These are phyloP conservation scores for Oreocharis arfaki DNA, from an alignment of 2,113 vertebrate species.

Conservation along the genomic window DNA sequence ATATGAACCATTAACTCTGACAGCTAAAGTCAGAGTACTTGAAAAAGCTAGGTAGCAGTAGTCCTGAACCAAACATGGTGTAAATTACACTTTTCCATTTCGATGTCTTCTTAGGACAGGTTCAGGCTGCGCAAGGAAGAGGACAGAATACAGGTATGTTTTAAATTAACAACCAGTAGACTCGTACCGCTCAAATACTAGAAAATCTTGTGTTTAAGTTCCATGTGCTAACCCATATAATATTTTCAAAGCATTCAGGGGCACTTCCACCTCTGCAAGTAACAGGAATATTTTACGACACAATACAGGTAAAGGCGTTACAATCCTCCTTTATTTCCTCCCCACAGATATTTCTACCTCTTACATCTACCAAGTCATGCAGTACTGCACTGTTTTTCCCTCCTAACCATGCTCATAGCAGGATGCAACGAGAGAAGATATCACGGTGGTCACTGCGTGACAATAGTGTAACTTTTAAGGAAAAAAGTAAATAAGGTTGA, in stretches of 20 bases:
- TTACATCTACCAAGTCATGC: background rate
- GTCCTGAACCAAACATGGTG: background rate
- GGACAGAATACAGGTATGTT: slow-evolving; percentile 76
- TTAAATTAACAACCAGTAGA: background rate
- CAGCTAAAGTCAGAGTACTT: background rate
- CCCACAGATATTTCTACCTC: background rate
- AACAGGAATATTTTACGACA: slow-evolving; percentile 69
- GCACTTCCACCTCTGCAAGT: slow-evolving; percentile 66
- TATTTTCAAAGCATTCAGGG: slow-evolving; percentile 84
- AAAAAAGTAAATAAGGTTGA: background rate
- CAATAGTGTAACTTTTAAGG: background rate
- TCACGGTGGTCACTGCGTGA: rapidly evolving
- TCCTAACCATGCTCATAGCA: background rate
- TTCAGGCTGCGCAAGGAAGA: slow-evolving; percentile 77
- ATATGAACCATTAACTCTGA: background rate
- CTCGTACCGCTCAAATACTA: slow-evolving; percentile 7
- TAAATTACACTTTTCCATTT: slow-evolving; percentile 35
- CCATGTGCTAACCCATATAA: slow-evolving; percentile 26
- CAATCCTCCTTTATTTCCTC: background rate
- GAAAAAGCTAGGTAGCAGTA: background rate
- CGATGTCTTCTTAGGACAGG: slow-evolving; percentile 74
- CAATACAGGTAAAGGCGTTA: slow-evolving; percentile 76
- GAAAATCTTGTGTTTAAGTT: background rate
- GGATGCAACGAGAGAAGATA: background rate
- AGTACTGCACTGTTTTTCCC: background rate